Base-by-base conservation (phyloP, 1,140 invertebrate genomes). In the Parasteatoda tepidariorum region DNA sequence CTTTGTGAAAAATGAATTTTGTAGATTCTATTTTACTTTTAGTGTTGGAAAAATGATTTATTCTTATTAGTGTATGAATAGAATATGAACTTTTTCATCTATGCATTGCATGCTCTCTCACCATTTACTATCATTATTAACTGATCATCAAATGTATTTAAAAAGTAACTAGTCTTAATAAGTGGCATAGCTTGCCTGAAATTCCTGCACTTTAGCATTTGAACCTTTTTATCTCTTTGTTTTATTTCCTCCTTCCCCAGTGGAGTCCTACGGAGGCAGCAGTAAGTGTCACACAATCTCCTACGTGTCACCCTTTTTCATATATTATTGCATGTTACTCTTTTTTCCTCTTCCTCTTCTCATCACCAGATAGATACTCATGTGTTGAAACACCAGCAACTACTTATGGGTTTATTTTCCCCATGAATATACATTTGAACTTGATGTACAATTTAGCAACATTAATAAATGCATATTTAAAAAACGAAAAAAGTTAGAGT, bases 121-220 rank as follows among this genome's bases (percentile, higher is more conserved):
- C 26, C 68, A 54, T 6, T 22, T 68, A 18, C 34, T 22, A 38
- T 34, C 24, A 28, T 68, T 15, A 68, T 64, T 0, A 64, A 28
- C 13, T 22, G 41, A 59, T 26, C 11, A 64, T 15, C n/a, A 28
- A 28, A 64, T 64, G 61, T 64, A 64, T 31, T 22, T 9, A 28
- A 64, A 48, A 48, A 48, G 9, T 13, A 48, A 48, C 18, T 68
- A 68, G 66, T 68, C 66, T 68, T 34, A n/a, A 13, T 73, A 48
- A 74, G 18, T 78, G 81, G 70, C 59, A 62, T 83, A 73, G 81
- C 81, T 83, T 83, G 81, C 81, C 70, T 83, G 68, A 81, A 28
- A 71, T 73, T 83, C 81, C 81, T 83, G 81, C 81, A 83, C 70
- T 74, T 83, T 83, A 73, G 81, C 81, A 74, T 83, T 83, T 83